A percentile compares a stretch with the other conserved stretches of the same genome.
Evolutionary conservation across 2,888 invertebrate species (phyloP).

Genomic region (Digitonthophagus gazella): DNA sequence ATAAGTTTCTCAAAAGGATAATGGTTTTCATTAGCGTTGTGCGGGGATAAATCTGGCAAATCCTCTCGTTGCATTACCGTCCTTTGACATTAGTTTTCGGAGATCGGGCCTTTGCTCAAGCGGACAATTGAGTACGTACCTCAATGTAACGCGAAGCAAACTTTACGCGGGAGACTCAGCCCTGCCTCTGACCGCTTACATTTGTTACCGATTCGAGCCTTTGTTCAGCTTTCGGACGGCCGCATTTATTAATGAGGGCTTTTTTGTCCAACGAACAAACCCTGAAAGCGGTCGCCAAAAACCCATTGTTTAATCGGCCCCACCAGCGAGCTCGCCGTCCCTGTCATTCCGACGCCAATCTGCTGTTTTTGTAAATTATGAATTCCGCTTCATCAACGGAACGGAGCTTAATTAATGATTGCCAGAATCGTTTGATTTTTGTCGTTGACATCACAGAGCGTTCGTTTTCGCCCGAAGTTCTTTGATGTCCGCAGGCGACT

Average conservation of each 20-base stretch:
- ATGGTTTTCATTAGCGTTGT: neutral
- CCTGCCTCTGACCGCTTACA: neutral
- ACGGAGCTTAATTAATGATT: constrained; percentile 13
- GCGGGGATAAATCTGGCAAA: neutral
- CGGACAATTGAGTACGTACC: neutral
- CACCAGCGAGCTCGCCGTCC: neutral
- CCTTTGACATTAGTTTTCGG: neutral
- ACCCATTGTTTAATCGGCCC: constrained; percentile 8
- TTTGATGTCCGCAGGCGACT: neutral
- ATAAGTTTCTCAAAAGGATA: neutral
- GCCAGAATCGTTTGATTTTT: constrained; percentile 10
- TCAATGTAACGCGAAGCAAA: neutral
- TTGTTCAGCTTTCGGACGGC: neutral
- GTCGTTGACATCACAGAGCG: constrained; percentile 1
- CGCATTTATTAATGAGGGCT: constrained; percentile 10
- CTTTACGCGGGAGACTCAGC: neutral
- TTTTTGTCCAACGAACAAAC: neutral
- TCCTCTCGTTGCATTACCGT: neutral
- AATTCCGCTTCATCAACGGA: constrained; percentile 14
- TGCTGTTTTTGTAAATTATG: constrained; percentile 17
- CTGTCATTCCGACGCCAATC: constrained; percentile 1
- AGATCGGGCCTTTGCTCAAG: neutral
- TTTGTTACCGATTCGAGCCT: constrained; percentile 11
- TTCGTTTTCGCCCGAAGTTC: neutral
- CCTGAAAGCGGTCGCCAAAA: neutral